These are phyloP conservation scores for Thamnophis sirtalis DNA, from an alignment of 2,113 vertebrate genomes.

Conservation along the genomic window DNA sequence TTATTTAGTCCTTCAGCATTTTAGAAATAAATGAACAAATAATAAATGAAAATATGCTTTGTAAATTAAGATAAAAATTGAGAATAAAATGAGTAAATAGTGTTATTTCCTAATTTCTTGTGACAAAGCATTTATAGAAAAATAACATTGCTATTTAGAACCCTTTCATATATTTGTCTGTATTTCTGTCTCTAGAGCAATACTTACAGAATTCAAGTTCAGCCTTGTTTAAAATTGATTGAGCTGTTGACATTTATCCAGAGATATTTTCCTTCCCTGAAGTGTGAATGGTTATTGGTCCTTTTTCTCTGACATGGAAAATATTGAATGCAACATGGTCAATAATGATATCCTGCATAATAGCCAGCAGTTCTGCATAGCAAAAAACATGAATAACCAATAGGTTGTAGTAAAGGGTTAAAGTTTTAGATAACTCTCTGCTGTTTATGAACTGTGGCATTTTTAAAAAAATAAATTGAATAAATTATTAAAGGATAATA, in stretches of 20 bases:
- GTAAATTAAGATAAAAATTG: background rate
- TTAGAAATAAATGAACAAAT: background rate
- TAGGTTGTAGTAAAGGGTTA: background rate
- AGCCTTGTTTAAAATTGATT: background rate
- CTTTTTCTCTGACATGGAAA: background rate
- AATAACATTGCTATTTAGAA: background rate
- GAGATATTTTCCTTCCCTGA: background rate
- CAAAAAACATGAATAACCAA: background rate
- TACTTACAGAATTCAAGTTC: background rate
- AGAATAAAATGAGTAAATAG: background rate
- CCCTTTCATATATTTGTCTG: background rate
- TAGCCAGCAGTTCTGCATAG: background rate
- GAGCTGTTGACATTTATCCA: background rate
- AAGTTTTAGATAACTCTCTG: background rate
- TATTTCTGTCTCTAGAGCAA: background rate
- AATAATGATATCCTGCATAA: background rate
- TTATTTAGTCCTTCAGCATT: background rate
- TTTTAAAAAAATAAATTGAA: background rate
- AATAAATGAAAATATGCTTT: background rate
- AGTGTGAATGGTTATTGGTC: background rate
- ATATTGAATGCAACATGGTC: background rate
- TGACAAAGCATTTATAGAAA: background rate
- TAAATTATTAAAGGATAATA: background rate
- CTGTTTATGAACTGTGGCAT: background rate
- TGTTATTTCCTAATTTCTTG: background rate